phyloP scores from a whole-genome alignment of 2,888 invertebrate species.

The Abrostola tripartita region DNA sequence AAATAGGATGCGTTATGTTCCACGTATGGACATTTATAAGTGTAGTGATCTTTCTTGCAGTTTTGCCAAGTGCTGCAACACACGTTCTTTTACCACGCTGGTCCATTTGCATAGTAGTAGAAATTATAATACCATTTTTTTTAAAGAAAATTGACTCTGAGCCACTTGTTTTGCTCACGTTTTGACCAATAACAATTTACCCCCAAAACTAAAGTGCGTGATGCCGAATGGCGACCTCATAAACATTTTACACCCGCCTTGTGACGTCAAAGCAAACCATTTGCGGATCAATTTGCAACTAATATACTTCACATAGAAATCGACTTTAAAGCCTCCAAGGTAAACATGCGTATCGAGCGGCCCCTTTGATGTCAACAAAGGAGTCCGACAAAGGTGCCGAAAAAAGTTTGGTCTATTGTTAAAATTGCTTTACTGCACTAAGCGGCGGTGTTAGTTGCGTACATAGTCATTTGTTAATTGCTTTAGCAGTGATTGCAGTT shows the following conservation, averaged over 20 bases:
- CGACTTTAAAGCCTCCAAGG: conserved; percentile 72
- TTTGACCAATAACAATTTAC: neutral
- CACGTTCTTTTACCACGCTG: too few relatives aligned
- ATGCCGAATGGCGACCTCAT: conserved; percentile 21
- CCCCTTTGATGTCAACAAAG: conserved; percentile 78
- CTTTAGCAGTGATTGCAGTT: conserved; percentile 42
- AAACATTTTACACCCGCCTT: conserved; percentile 40
- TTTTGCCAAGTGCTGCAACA: too few relatives aligned
- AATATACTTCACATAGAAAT: conserved; percentile 73
- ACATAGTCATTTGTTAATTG: conserved; percentile 46
- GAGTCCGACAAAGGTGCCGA: conserved; percentile 80
- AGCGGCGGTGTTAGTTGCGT: conserved; percentile 39
- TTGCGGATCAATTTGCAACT: conserved; percentile 68
- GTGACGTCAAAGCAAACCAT: conserved; percentile 46
- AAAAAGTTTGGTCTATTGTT: conserved; percentile 64
- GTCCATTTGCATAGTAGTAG: neutral
- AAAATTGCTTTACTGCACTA: conserved; percentile 58
- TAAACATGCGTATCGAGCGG: conserved; percentile 77
- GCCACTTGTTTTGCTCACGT: neutral
- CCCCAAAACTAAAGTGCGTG: neutral
- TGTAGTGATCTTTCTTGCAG: too few relatives aligned
- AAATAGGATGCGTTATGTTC: too few relatives aligned
- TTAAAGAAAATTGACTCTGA: neutral
- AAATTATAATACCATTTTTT: too few relatives aligned
- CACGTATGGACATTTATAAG: too few relatives aligned